Evolutionary conservation across 2,797 vertebrate genomes (phyloP).

Genomic region (Notolepis coatsorum): DNA sequence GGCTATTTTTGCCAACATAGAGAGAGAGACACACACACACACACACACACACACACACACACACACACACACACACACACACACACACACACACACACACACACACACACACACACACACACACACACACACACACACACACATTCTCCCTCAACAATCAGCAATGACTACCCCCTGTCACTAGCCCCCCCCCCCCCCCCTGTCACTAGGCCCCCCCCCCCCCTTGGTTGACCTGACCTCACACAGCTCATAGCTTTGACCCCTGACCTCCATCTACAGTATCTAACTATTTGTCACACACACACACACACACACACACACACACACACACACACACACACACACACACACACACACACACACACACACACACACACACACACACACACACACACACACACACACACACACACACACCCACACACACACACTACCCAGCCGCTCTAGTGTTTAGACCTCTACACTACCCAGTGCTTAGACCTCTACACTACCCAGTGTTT

Average conservation of each 20-base stretch:
- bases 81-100: background rate
- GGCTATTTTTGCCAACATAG: slow-evolving; percentile 66
- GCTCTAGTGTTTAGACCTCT: no score
- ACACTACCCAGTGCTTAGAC: no score
- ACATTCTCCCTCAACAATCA: slow-evolving; percentile 57
- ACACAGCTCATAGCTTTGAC: slow-evolving; percentile 26
- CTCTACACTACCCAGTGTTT: no score
- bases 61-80: slow-evolving; percentile 31
- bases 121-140: slow-evolving; percentile 25
- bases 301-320: slow-evolving; percentile 16
- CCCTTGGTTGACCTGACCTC: slow-evolving; percentile 26
- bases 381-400: slow-evolving; percentile 24
- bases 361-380: slow-evolving; percentile 8
- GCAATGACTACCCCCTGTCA: slow-evolving; percentile 50
- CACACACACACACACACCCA: slow-evolving; percentile 36
- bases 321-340: slow-evolving; percentile 10
- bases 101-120: slow-evolving; percentile 4
- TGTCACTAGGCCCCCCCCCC: background rate
- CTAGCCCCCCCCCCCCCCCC: slow-evolving; percentile 25
- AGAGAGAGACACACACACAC: slow-evolving; percentile 32
- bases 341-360: slow-evolving; percentile 7
- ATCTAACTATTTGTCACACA: slow-evolving; percentile 63
- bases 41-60: slow-evolving; percentile 17
- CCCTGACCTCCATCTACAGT: slow-evolving; percentile 41
- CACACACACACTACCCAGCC: no score